Percentiles rank a stretch among this genome's conserved stretches.
phyloP scores from a whole-genome alignment of 2,797 vertebrate species.

The Gymnodraco acuticeps region DNA sequence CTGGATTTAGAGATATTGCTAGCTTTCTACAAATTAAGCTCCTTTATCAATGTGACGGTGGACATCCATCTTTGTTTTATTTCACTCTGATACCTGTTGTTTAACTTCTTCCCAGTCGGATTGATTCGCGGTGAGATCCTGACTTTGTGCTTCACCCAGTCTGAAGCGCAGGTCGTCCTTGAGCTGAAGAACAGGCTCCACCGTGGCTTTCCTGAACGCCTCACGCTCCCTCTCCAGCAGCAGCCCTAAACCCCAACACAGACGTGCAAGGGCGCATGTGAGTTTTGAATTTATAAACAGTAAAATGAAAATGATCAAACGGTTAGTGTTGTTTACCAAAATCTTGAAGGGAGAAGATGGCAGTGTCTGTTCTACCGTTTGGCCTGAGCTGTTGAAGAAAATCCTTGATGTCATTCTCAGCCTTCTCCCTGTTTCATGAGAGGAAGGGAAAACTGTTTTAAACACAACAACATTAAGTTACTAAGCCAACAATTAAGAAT shows the following conservation, averaged over 20 bases:
- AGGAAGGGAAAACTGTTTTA: constrained; percentile 18
- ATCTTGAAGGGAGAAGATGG: constrained; percentile 82
- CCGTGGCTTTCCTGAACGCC: constrained; percentile 79
- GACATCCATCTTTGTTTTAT: constrained; percentile 11
- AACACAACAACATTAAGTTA: neutral
- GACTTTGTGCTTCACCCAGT: constrained; percentile 71
- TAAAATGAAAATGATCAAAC: neutral
- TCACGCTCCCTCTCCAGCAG: constrained; percentile 83
- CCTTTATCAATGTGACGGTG: constrained; percentile 4
- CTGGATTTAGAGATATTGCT: constrained; percentile 8
- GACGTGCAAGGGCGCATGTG: constrained; percentile 31
- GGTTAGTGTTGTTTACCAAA: constrained; percentile 80
- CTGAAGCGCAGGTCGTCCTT: constrained; percentile 86
- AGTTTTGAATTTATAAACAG: neutral
- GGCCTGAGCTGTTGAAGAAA: constrained; percentile 84
- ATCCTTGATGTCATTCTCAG: constrained; percentile 84
- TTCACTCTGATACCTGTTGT: constrained; percentile 85
- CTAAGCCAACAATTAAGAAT: neutral
- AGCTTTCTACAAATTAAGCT: neutral
- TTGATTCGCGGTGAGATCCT: constrained; percentile 41
- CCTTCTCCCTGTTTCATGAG: constrained; percentile 83
- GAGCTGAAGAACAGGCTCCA: constrained; percentile 88
- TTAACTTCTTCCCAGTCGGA: constrained; percentile 77
- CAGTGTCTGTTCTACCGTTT: constrained; percentile 72
- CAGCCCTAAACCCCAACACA: constrained; percentile 76